Percentiles rank a stretch among this genome's conserved stretches.
phyloP scores from a whole-genome alignment of 2,113 vertebrate genomes.

The Eira barbara region DNA sequence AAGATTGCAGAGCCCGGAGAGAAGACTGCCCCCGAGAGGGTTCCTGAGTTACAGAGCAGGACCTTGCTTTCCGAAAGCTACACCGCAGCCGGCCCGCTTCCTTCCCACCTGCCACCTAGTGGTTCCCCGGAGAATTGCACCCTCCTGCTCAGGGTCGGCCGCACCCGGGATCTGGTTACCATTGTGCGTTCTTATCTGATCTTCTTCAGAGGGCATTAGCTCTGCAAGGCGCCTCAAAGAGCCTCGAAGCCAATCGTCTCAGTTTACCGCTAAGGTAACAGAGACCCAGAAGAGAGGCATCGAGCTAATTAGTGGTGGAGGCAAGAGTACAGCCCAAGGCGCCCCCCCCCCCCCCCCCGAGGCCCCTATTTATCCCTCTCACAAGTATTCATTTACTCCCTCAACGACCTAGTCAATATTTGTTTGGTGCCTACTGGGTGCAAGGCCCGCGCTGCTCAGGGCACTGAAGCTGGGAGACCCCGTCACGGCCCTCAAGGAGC shows the following conservation, averaged over 20 bases:
- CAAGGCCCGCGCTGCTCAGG: background rate
- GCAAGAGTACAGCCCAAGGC: background rate
- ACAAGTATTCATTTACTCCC: background rate
- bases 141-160: background rate
- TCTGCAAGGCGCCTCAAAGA: background rate
- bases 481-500: background rate
- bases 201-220: background rate
- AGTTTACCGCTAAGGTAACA: background rate
- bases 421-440: background rate
- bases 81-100: background rate
- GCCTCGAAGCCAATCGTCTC: background rate
- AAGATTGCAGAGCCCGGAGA: background rate
- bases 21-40: background rate
- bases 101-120: slow-evolving; percentile 60
- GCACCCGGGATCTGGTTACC: background rate
- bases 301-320: background rate
- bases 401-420: background rate
- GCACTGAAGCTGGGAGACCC: background rate
- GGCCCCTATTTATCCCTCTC: background rate
- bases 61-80: background rate
- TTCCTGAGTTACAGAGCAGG: rapidly evolving
- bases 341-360: rapidly evolving
- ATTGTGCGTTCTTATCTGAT: background rate
- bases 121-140: background rate
- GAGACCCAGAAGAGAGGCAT: background rate